Evolutionary conservation across 2,113 vertebrate species (phyloP).

Genomic region (Anarhynchus alexandrinus): DNA sequence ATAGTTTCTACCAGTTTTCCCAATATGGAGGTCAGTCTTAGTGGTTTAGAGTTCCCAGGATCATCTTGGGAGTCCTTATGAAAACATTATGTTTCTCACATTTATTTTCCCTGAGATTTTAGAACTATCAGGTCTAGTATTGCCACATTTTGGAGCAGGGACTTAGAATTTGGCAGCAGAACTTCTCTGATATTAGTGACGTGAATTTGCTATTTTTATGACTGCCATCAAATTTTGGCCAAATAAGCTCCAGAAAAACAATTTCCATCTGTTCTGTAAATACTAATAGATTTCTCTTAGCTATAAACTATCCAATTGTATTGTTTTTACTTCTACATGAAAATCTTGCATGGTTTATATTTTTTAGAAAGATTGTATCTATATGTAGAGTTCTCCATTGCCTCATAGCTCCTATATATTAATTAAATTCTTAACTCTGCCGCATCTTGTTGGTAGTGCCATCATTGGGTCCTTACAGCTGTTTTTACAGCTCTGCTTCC

Average conservation of each 20-base stretch:
- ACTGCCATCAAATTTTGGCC: neutral
- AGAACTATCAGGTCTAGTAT: neutral
- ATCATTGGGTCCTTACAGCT: neutral
- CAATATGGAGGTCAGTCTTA: neutral
- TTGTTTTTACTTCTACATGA: neutral
- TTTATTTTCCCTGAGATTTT: neutral
- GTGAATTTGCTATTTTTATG: neutral
- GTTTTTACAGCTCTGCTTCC: neutral
- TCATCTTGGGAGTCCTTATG: neutral
- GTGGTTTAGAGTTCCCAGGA: neutral
- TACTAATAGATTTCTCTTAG: neutral
- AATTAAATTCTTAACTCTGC: neutral
- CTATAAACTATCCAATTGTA: neutral
- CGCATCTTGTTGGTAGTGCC: neutral
- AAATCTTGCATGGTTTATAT: neutral
- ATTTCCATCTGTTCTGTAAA: neutral
- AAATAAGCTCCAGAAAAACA: neutral
- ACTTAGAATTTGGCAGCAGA: neutral
- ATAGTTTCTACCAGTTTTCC: neutral
- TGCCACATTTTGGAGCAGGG: neutral
- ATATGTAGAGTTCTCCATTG: neutral
- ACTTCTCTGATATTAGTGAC: neutral
- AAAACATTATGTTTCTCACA: neutral
- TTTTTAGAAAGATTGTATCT: neutral
- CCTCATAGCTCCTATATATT: neutral